These are phyloP conservation scores for Lutraria lutraria DNA, from an alignment of 2,888 invertebrate species.

Conservation along the genomic window DNA sequence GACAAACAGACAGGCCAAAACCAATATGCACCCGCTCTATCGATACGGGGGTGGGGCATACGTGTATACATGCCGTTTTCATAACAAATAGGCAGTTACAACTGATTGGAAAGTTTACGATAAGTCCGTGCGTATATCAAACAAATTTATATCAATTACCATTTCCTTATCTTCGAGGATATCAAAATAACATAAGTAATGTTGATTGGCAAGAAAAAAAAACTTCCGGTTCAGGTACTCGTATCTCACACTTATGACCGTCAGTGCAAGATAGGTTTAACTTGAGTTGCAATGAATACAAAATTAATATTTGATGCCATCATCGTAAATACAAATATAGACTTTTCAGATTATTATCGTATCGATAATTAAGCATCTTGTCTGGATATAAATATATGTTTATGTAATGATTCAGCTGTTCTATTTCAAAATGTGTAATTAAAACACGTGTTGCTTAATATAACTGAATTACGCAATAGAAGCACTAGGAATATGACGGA, in stretches of 20 bases:
- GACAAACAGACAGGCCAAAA: too few relatives aligned
- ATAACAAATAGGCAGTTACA: neutral
- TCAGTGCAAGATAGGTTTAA: neutral
- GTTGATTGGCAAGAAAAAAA: neutral
- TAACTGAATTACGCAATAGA: neutral
- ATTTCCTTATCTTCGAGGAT: neutral
- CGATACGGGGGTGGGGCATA: too few relatives aligned
- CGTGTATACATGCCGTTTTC: too few relatives aligned
- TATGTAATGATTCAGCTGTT: neutral
- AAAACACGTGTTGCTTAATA: conserved; percentile 9
- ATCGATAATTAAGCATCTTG: neutral
- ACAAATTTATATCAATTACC: neutral
- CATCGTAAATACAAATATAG: neutral
- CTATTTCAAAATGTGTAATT: neutral
- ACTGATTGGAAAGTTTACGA: too few relatives aligned
- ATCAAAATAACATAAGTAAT: neutral
- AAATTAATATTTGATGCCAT: neutral
- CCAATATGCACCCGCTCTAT: too few relatives aligned
- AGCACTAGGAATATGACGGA: neutral
- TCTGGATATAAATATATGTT: neutral
- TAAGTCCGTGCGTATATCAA: neutral
- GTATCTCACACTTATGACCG: neutral
- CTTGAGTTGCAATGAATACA: neutral
- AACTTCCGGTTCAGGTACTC: neutral
- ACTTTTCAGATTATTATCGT: neutral